These are phyloP conservation scores for Hirtodrosophila confusa DNA, from an alignment of 2,888 invertebrate genomes.

Conservation along the genomic window DNA sequence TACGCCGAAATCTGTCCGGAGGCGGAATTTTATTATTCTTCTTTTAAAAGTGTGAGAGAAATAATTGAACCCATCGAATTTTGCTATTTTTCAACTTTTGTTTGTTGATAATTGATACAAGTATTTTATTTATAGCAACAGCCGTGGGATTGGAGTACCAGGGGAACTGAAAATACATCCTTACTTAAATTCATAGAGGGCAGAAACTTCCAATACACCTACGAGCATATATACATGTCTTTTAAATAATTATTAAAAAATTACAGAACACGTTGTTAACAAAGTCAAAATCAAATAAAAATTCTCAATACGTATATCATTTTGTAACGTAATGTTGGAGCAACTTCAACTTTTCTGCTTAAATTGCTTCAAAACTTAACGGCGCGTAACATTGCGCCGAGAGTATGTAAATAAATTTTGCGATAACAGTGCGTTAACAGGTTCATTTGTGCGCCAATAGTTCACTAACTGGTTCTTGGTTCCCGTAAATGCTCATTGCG, in stretches of 20 bases:
- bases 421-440: constrained; percentile 30
- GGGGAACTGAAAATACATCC: constrained; percentile 14
- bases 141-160: constrained; percentile 25
- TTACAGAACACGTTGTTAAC: constrained; percentile 13
- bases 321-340: neutral
- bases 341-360: too few relatives aligned
- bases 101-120: too few relatives aligned
- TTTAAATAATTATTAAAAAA: constrained; percentile 22
- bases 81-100: too few relatives aligned
- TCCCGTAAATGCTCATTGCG: constrained; percentile 36
- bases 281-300: constrained; percentile 35
- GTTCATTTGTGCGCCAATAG: constrained; percentile 3
- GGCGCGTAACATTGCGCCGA: neutral
- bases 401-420: constrained; percentile 13
- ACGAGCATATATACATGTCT: constrained; percentile 32
- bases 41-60: too few relatives aligned
- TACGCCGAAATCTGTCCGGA: too few relatives aligned
- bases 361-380: constrained; percentile 24
- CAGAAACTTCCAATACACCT: constrained; percentile 40
- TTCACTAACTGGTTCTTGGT: constrained; percentile 31
- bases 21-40: too few relatives aligned
- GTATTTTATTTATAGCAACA: constrained; percentile 6
- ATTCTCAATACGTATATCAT: too few relatives aligned
- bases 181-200: constrained; percentile 29
- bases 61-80: too few relatives aligned